Evolutionary conservation across 2,113 vertebrate species (phyloP).

Genomic region (Dasypus novemcinctus): DNA sequence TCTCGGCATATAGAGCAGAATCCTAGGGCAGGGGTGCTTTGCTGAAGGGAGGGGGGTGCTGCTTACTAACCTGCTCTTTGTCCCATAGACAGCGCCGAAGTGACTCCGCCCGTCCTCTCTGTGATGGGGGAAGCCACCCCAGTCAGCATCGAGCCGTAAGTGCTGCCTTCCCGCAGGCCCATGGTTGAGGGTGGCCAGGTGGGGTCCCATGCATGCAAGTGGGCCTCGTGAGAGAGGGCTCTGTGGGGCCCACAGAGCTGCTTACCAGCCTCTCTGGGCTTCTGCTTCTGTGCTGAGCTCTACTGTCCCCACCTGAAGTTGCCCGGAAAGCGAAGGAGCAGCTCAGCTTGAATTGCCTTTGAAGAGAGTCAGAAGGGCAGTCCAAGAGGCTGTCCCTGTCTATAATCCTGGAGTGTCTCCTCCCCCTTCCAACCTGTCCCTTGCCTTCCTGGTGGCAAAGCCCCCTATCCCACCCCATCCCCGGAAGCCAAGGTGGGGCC

Average conservation of each 20-base stretch:
- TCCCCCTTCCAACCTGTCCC: not conserved
- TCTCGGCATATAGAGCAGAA: not conserved
- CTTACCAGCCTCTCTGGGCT: not conserved
- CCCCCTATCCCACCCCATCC: no score
- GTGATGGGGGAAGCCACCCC: constrained; percentile 95
- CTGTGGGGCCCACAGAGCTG: not conserved
- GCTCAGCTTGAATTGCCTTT: not conserved
- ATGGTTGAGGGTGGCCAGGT: not conserved
- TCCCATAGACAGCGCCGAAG: constrained; percentile 92
- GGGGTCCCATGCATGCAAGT: not conserved
- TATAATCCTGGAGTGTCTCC: not conserved
- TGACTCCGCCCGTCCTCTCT: constrained; percentile 93
- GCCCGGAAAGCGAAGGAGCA: not conserved
- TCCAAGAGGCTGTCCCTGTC: not conserved
- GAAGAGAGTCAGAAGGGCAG: not conserved
- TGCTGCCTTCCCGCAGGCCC: constrained; percentile 64
- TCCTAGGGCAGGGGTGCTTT: not conserved
- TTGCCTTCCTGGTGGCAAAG: not conserved
- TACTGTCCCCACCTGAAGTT: not conserved
- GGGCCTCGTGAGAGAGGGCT: not conserved
- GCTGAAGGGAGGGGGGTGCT: not conserved
- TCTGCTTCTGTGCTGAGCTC: not conserved
- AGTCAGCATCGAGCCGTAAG: constrained; percentile 99
- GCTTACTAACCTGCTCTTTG: constrained; percentile 60
- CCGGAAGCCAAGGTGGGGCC: not conserved